Percentiles rank a stretch among this genome's conserved stretches.
Evolutionary conservation across 2,888 invertebrate genomes (phyloP).

Genomic region (Blastobasis adustella): DNA sequence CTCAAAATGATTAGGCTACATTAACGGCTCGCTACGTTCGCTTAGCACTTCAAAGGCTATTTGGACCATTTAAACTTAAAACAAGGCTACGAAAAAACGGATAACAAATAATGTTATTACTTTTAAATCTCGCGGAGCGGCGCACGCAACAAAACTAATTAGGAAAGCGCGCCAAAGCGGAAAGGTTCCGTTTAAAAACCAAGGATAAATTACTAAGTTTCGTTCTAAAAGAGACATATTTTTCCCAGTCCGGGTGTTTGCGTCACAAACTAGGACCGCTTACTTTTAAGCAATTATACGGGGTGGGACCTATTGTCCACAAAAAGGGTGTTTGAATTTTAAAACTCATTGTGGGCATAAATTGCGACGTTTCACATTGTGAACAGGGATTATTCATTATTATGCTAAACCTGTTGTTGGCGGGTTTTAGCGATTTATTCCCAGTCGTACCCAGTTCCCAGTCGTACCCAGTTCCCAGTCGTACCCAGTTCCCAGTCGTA

Average conservation of each 20-base stretch:
- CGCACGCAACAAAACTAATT: constrained; percentile 51
- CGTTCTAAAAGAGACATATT: constrained; percentile 34
- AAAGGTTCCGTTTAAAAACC: constrained; percentile 45
- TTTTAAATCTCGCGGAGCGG: constrained; percentile 39
- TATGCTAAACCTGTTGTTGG: too few species aligned
- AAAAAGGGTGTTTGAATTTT: not conserved
- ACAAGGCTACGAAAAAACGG: constrained; percentile 12
- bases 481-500: too few species aligned
- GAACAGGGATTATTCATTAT: too few species aligned
- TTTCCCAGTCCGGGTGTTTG: constrained; percentile 11
- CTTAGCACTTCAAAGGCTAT: too few species aligned
- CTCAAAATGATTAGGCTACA: too few species aligned
- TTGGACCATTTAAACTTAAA: not conserved
- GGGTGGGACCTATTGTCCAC: too few species aligned
- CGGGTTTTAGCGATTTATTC: too few species aligned
- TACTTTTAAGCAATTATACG: too few species aligned
- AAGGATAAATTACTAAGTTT: constrained; percentile 60
- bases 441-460: too few species aligned
- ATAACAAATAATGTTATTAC: constrained; percentile 37
- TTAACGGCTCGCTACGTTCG: too few species aligned
- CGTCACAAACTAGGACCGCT: not conserved
- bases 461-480: too few species aligned
- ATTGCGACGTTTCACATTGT: not conserved
- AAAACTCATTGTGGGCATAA: not conserved
- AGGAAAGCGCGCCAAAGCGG: constrained; percentile 46